Evolutionary conservation across 2,797 vertebrate species (phyloP).

Genomic region (Psittacula echo): DNA sequence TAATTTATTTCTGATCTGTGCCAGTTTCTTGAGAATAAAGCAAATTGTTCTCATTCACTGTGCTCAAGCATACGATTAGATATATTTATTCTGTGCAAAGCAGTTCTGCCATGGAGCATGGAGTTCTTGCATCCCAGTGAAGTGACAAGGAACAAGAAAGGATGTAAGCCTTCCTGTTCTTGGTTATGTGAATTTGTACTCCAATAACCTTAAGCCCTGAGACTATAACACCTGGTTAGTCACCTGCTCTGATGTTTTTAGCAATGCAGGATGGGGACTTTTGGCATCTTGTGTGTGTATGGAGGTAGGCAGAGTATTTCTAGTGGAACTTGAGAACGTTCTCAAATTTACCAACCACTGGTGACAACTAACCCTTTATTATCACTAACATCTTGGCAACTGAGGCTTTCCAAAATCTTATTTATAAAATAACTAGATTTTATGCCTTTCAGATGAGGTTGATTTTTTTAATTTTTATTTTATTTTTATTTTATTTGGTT

Average conservation of each 20-base stretch:
- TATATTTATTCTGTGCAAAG: neutral
- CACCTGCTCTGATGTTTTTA: neutral
- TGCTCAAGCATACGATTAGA: constrained; percentile 5
- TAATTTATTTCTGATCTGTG: constrained; percentile 6
- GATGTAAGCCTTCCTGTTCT: neutral
- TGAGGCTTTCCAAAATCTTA: neutral
- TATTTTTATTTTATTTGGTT: neutral
- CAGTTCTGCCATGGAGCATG: neutral
- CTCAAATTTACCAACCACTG: neutral
- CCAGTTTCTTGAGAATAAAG: constrained; percentile 24
- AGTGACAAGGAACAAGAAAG: neutral
- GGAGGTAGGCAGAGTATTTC: neutral
- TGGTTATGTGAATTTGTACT: neutral
- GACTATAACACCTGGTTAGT: neutral
- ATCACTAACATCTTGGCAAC: neutral
- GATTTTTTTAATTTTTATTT: neutral
- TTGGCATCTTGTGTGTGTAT: neutral
- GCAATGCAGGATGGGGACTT: neutral
- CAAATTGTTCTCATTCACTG: neutral
- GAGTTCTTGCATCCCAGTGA: neutral
- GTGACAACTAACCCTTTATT: neutral
- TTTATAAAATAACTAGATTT: neutral
- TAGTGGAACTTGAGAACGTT: neutral
- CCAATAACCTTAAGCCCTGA: neutral
- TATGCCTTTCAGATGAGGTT: neutral